phyloP scores from a whole-genome alignment of 64 coral and sea anemone genomes.

The Stylophora pistillata region DNA sequence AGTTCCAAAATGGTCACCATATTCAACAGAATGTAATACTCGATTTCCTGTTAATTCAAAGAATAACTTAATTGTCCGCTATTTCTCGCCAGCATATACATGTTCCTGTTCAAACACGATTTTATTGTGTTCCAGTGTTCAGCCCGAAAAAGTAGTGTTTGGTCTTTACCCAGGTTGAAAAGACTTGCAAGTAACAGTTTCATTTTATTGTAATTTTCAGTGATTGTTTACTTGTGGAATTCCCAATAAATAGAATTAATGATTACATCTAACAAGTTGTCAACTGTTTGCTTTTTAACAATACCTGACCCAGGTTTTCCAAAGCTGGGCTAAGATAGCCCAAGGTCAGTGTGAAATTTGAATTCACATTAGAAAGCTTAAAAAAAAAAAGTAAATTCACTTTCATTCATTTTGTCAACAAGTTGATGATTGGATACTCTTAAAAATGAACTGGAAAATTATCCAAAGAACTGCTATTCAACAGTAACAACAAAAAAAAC shows the following conservation, averaged over 20 bases:
- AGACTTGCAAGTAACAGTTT: conserved; percentile 29
- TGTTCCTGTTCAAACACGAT: conserved; percentile 21
- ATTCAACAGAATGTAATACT: too few species aligned
- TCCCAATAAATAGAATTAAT: conserved; percentile 11
- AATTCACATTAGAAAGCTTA: not conserved
- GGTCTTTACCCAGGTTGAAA: conserved; percentile 13
- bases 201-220: conserved; percentile 4
- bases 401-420: not conserved
- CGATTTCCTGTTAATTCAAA: not conserved
- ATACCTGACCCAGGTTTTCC: not conserved
- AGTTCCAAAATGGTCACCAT: too few species aligned
- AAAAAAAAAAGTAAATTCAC: not conserved
- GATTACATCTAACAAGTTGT: conserved; percentile 17
- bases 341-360: not conserved
- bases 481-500: not conserved
- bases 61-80: not conserved
- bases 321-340: not conserved
- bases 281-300: not conserved
- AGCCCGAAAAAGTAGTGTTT: not conserved
- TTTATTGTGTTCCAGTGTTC: not conserved
- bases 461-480: not conserved
- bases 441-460: conserved; percentile 1
- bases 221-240: not conserved
- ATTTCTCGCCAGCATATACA: conserved; percentile 11
- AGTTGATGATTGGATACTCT: conserved; percentile 12